Evolutionary conservation across 2,888 invertebrate species (phyloP).

Genomic region (Hyppa rectilinea): DNA sequence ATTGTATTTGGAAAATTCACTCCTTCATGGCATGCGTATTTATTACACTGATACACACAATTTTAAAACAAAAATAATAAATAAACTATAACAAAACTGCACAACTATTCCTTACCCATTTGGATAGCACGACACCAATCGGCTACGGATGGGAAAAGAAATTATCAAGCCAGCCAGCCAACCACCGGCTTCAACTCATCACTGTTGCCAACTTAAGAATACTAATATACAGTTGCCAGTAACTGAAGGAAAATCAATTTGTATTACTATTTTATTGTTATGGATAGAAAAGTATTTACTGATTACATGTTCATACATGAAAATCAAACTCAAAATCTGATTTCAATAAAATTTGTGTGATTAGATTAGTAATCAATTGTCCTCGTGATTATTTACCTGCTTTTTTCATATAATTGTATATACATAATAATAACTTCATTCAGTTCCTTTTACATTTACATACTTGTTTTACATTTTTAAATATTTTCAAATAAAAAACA

Average conservation of each 20-base stretch:
- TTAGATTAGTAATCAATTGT: no score
- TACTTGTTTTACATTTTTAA: no score
- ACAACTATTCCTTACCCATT: conserved; percentile 90
- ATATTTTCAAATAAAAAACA: no score
- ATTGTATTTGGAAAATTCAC: conserved; percentile 73
- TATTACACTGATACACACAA: conserved; percentile 77
- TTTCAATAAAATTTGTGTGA: not conserved
- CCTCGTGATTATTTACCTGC: no score
- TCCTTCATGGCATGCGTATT: conserved; percentile 70
- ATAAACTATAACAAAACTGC: conserved; percentile 78
- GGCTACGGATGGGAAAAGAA: conserved; percentile 91
- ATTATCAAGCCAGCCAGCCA: conserved; percentile 80
- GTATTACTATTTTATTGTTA: not conserved
- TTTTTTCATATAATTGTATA: no score
- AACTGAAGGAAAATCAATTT: not conserved
- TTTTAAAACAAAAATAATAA: conserved; percentile 73
- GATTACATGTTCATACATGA: not conserved
- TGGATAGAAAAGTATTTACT: not conserved
- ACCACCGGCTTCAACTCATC: conserved; percentile 80
- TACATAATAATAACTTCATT: no score
- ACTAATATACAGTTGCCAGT: conserved; percentile 71
- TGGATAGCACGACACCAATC: conserved; percentile 90
- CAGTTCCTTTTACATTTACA: no score
- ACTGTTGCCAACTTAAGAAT: conserved; percentile 78
- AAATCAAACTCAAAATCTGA: not conserved